phyloP scores from a whole-genome alignment of 2,888 invertebrate genomes.

The Cephalotes varians region DNA sequence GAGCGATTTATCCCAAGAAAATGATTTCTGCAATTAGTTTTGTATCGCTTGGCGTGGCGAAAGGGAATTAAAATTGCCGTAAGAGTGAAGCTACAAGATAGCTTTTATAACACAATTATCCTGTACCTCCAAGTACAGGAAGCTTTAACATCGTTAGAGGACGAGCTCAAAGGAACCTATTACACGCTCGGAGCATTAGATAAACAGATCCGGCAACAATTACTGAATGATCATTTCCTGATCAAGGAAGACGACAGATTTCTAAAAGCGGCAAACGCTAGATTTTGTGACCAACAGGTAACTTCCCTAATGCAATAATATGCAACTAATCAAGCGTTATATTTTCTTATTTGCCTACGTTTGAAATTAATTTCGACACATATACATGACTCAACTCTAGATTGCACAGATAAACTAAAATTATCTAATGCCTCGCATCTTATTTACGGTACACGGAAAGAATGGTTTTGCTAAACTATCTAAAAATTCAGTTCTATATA shows the following conservation, averaged over 20 bases:
- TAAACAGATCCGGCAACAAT: conserved; percentile 87
- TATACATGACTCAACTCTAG: not conserved
- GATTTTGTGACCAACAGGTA: conserved; percentile 90
- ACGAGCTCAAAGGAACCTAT: conserved; percentile 88
- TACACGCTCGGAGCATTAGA: conserved; percentile 88
- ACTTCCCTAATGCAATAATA: conserved; percentile 50
- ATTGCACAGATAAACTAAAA: not conserved
- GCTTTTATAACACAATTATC: conserved; percentile 54
- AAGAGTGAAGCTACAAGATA: conserved; percentile 32
- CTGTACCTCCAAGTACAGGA: conserved; percentile 48
- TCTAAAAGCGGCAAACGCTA: conserved; percentile 87
- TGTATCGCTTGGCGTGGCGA: conserved; percentile 47
- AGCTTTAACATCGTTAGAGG: conserved; percentile 85
- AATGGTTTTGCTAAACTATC: no score
- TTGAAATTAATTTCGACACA: not conserved
- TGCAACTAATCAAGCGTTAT: not conserved
- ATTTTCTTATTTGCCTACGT: not conserved
- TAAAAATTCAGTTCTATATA: no score
- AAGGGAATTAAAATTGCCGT: conserved; percentile 32
- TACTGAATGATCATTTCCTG: conserved; percentile 89
- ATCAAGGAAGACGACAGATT: conserved; percentile 89
- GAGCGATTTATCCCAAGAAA: conserved; percentile 36
- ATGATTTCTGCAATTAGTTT: conserved; percentile 64
- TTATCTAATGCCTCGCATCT: not conserved
- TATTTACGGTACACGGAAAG: not conserved